Percentiles rank a stretch among this genome's conserved stretches.
Evolutionary conservation across 2,797 vertebrate genomes (phyloP).

Genomic region (Hippopotamyrus pictus): DNA sequence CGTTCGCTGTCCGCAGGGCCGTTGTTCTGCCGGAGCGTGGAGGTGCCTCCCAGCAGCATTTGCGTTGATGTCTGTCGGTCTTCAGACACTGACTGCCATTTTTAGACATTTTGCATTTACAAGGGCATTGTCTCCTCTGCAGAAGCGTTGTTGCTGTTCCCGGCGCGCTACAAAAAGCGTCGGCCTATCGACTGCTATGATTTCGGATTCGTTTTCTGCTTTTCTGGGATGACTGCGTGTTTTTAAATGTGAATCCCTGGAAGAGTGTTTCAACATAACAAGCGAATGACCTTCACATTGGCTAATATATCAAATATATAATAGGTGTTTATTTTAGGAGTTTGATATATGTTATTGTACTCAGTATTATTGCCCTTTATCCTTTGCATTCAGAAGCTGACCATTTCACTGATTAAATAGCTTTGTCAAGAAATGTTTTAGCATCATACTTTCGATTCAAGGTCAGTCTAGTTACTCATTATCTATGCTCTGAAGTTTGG

Average conservation of each 20-base stretch:
- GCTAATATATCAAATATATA: background rate
- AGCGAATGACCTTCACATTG: background rate
- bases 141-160: background rate
- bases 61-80: background rate
- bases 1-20: background rate
- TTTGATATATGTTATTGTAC: conserved; percentile 8
- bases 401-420: background rate
- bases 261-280: background rate
- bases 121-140: background rate
- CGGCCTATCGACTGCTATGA: background rate
- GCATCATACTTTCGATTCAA: background rate
- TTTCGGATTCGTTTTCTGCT: background rate
- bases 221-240: background rate
- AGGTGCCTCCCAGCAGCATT: background rate
- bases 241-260: background rate
- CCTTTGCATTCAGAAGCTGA: background rate
- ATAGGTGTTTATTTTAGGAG: conserved; percentile 4
- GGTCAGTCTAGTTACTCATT: background rate
- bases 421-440: background rate
- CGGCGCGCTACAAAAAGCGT: background rate
- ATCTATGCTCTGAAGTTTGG: background rate
- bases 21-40: background rate
- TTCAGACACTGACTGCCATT: background rate
- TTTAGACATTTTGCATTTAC: background rate
- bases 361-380: background rate